Evolutionary conservation across 2,888 invertebrate genomes (phyloP).

Genomic region (Odontocolon sp.): DNA sequence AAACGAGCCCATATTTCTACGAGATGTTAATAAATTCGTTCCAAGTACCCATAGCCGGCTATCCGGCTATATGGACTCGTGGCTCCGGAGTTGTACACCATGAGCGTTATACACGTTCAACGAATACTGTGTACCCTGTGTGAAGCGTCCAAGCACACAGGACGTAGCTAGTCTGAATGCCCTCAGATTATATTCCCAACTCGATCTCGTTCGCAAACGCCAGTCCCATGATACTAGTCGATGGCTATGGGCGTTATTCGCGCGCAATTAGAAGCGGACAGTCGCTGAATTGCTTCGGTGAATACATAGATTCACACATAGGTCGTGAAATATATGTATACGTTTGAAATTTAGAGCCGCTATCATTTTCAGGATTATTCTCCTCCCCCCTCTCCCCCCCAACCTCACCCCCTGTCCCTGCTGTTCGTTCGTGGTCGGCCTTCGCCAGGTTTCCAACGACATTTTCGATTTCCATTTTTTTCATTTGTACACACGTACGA

Average conservation of each 20-base stretch:
- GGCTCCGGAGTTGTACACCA: slow-evolving; percentile 33
- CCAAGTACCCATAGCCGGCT: slow-evolving; percentile 50
- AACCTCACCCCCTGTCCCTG: neutral
- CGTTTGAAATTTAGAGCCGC: slow-evolving; percentile 47
- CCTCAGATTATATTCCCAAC: slow-evolving; percentile 47
- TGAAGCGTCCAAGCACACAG: neutral
- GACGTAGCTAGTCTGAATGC: slow-evolving; percentile 32
- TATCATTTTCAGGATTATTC: slow-evolving; percentile 48
- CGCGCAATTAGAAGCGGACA: slow-evolving; percentile 56
- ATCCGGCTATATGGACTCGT: slow-evolving; percentile 20
- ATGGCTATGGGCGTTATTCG: slow-evolving; percentile 56
- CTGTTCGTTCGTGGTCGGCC: neutral
- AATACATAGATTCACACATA: neutral
- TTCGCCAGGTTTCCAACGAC: neutral
- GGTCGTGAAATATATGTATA: slow-evolving; percentile 18
- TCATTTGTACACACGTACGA: slow-evolving; percentile 15
- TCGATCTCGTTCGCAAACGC: slow-evolving; percentile 29
- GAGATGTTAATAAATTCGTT: slow-evolving; percentile 70
- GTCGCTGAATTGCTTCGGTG: slow-evolving; percentile 37
- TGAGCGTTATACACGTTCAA: slow-evolving; percentile 11
- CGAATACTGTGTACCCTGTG: neutral
- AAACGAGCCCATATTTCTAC: slow-evolving; percentile 70
- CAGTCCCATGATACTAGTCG: slow-evolving; percentile 23
- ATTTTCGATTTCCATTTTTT: slow-evolving; percentile 56
- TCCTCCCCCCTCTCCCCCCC: neutral